A percentile compares a stretch with the other conserved stretches of the same genome.
Conservation (phyloP, 35 echinoderm and acorn worm genomes). For the Ptychodera flava region DNA sequence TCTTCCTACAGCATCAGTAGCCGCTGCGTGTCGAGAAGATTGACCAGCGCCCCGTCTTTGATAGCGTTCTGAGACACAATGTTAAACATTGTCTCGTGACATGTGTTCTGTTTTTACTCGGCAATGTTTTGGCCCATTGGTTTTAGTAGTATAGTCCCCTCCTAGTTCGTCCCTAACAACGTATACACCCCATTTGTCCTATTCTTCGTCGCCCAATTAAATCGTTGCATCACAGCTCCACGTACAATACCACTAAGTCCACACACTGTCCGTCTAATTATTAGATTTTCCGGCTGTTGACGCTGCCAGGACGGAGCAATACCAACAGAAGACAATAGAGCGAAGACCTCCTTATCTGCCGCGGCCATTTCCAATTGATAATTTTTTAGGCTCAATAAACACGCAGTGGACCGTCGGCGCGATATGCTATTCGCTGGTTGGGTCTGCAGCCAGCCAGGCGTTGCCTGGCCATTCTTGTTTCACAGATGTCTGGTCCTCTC, state of each 20-base stretch:
- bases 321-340: not conserved
- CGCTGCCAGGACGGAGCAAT: not conserved
- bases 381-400: not conserved
- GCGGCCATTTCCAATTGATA: not conserved
- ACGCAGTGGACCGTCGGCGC: not conserved
- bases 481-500: no score
- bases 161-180: not conserved
- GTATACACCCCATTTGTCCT: not conserved
- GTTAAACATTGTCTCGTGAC: no score
- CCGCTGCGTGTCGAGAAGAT: no score
- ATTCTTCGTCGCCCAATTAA: not conserved
- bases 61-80: no score
- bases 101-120: no score
- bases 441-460: not conserved
- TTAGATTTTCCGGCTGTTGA: not conserved
- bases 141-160: not conserved
- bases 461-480: no score
- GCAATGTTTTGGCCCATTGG: not conserved
- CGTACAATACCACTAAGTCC: not conserved
- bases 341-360: not conserved
- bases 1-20: no score
- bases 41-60: no score
- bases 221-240: not conserved
- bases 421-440: not conserved
- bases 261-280: not conserved